Percentiles rank a stretch among this genome's conserved stretches.
Conservation (phyloP, 2,888 invertebrate genomes). For the Epicampocera succincta region DNA sequence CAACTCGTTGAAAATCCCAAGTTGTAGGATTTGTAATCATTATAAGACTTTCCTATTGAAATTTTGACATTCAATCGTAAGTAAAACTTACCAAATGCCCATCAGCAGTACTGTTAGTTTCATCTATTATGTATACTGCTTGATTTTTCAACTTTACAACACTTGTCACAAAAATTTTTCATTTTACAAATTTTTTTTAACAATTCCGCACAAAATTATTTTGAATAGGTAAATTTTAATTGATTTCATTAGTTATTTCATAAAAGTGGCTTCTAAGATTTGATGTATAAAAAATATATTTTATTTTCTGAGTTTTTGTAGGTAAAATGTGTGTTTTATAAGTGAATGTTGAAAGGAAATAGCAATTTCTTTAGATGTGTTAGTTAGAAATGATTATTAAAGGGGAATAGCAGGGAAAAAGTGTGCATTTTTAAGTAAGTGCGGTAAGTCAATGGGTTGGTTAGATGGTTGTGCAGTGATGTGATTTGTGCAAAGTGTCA, state of each 20-base stretch:
- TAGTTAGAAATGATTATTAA: slow-evolving; percentile 6
- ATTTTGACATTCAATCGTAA: no score
- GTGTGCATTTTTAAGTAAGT: slow-evolving; percentile 52
- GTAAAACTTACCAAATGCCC: no score
- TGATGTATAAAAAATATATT: neutral
- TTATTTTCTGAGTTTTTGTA: neutral
- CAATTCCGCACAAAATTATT: slow-evolving; percentile 54
- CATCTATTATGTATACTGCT: no score
- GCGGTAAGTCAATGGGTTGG: slow-evolving; percentile 29
- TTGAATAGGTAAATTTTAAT: slow-evolving; percentile 56
- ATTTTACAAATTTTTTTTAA: slow-evolving; percentile 50
- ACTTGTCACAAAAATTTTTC: slow-evolving; percentile 46
- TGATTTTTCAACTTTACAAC: slow-evolving; percentile 34
- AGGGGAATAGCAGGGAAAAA: slow-evolving; percentile 38
- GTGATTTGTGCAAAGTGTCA: slow-evolving; percentile 51
- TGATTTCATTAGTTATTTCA: neutral
- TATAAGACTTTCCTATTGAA: no score
- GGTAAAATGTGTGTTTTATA: slow-evolving; percentile 58
- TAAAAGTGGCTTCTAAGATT: neutral
- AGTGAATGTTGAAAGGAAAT: slow-evolving; percentile 54
- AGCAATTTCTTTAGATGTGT: slow-evolving; percentile 43
- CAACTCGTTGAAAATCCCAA: no score
- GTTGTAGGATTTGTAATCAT: no score
- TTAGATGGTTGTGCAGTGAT: slow-evolving; percentile 43
- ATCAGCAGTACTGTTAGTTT: no score